Conservation (phyloP, 2,113 vertebrate species). For the Chaetorhynchus papuensis region DNA sequence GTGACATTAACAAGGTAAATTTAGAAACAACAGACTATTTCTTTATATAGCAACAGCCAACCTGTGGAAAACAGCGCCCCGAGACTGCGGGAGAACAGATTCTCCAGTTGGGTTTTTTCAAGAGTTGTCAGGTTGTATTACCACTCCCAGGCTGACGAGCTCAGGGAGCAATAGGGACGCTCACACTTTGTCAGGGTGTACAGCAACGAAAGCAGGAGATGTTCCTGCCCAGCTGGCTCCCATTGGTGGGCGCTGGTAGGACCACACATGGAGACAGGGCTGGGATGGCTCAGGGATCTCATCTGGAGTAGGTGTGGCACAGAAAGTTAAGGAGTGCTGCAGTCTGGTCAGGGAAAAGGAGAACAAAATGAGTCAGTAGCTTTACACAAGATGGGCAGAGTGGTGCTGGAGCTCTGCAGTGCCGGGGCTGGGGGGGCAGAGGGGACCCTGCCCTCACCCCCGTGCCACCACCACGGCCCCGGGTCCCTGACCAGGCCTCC, state of each 20-base stretch:
- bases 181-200: accelerated
- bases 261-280: accelerated
- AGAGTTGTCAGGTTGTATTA: neutral
- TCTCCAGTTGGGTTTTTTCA: accelerated
- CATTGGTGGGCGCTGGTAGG: accelerated
- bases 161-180: neutral
- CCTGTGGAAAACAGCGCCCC: neutral
- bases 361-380: accelerated
- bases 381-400: accelerated
- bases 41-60: neutral
- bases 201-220: neutral
- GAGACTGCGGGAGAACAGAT: neutral
- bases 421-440: neutral
- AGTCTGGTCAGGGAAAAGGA: accelerated
- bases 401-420: neutral
- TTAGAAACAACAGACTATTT: neutral
- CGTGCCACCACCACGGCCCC: accelerated
- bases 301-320: accelerated
- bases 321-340: neutral
- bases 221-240: neutral
- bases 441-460: neutral
- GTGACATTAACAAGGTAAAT: neutral
- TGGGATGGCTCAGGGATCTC: accelerated
- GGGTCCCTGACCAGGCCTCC: accelerated
- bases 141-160: neutral